phyloP scores from a whole-genome alignment of 1,140 invertebrate species.

The Thaumatotibia leucotreta region DNA sequence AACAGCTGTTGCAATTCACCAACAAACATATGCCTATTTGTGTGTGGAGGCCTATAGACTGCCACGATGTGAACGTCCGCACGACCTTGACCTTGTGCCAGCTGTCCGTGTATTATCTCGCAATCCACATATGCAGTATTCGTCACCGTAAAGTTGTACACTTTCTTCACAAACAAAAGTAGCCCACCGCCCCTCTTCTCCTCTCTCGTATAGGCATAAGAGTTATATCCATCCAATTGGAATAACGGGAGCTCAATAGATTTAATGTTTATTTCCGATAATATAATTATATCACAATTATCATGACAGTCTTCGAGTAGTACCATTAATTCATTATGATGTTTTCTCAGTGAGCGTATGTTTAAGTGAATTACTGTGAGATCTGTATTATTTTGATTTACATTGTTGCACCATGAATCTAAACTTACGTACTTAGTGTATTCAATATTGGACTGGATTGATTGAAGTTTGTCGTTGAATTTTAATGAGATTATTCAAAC shows the following conservation, averaged over 20 bases:
- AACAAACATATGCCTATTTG: no score
- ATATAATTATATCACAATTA: constrained; percentile 13
- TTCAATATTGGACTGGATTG: not conserved
- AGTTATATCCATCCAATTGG: not conserved
- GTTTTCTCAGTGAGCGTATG: constrained; percentile 12
- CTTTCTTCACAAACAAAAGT: not conserved
- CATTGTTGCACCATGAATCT: not conserved
- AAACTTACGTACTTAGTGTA: not conserved
- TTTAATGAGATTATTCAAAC: not conserved
- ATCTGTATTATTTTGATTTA: not conserved
- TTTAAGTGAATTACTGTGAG: not conserved
- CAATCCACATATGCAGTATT: not conserved
- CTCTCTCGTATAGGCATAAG: not conserved
- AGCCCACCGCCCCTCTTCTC: not conserved
- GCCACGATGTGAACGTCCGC: not conserved
- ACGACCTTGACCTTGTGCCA: not conserved
- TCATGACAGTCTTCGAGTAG: not conserved
- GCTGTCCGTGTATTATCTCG: not conserved
- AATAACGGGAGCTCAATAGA: not conserved
- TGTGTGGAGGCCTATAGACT: not conserved
- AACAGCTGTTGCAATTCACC: no score
- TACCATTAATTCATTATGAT: constrained; percentile 12
- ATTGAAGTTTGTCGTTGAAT: not conserved
- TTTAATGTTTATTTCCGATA: constrained; percentile 15
- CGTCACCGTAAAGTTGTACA: not conserved